Evolutionary conservation across 2,797 vertebrate genomes (phyloP).

Genomic region (Anabacerthia variegaticeps): DNA sequence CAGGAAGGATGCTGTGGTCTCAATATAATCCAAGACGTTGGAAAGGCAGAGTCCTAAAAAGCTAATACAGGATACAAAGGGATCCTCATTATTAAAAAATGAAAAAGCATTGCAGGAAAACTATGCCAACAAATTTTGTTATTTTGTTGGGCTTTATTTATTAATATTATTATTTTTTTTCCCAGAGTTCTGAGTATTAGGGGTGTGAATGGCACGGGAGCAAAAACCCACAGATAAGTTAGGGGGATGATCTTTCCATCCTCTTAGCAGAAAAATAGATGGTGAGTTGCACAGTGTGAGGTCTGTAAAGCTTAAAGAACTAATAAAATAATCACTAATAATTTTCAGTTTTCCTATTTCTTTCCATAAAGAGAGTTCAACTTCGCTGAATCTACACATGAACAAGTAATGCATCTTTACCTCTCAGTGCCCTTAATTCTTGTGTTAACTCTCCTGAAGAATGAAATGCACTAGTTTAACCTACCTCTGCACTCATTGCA

Average conservation of each 20-base stretch:
- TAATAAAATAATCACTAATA: not conserved
- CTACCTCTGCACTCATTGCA: not conserved
- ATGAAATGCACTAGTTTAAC: not conserved
- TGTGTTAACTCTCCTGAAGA: not conserved
- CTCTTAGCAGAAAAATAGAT: not conserved
- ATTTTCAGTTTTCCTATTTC: not conserved
- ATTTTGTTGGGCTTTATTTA: not conserved
- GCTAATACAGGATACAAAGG: not conserved
- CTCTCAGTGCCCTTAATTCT: not conserved
- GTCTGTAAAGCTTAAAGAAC: not conserved
- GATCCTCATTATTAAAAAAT: not conserved
- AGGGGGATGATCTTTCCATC: not conserved
- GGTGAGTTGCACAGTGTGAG: not conserved
- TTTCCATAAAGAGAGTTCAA: not conserved
- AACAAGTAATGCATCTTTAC: not conserved
- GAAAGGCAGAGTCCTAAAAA: not conserved
- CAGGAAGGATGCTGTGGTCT: conserved; percentile 34
- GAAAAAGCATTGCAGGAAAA: not conserved
- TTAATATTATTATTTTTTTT: too few relatives aligned
- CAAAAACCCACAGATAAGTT: not conserved
- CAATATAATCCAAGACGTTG: not conserved
- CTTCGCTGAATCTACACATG: not conserved
- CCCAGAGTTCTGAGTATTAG: not conserved
- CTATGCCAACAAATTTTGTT: not conserved
- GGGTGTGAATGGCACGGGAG: not conserved